Conservation (phyloP, 2,797 vertebrate species). For the Mastacembelus armatus region DNA sequence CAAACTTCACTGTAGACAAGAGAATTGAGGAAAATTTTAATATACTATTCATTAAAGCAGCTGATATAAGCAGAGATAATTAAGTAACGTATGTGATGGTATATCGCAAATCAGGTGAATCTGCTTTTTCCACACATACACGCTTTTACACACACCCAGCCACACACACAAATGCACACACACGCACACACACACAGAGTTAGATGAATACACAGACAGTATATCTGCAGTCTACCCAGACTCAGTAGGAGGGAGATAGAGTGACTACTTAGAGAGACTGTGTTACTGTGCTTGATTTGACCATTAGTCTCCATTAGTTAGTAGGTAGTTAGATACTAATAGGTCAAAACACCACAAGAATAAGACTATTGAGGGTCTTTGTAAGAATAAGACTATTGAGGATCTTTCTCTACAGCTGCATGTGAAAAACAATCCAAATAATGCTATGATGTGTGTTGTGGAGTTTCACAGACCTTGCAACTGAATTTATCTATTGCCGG, state of each 20-base stretch:
- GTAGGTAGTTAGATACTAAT: too few species aligned
- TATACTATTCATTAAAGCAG: background rate
- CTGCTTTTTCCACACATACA: too few species aligned
- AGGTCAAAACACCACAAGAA: constrained; percentile 31
- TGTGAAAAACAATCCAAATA: background rate
- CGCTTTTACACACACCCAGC: too few species aligned
- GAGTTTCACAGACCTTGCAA: background rate
- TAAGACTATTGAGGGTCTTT: constrained; percentile 5
- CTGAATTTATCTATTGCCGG: background rate
- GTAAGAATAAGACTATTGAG: constrained; percentile 9
- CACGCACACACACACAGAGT: background rate
- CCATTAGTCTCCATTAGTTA: too few species aligned
- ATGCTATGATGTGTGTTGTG: background rate
- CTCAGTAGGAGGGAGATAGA: background rate
- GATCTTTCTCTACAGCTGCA: constrained; percentile 9
- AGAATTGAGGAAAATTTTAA: constrained; percentile 32
- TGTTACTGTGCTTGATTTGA: background rate
- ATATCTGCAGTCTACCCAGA: background rate
- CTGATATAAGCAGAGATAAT: background rate
- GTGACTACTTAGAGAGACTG: background rate
- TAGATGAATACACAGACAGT: too few species aligned
- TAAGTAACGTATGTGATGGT: background rate
- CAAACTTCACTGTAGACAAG: constrained; percentile 88
- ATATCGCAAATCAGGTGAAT: constrained; percentile 2
- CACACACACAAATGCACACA: constrained; percentile 1